Percentiles rank a stretch among this genome's conserved stretches.
These are phyloP conservation scores for Tonatia bakeri DNA, from an alignment of 2,113 vertebrate genomes.

Conservation along the genomic window DNA sequence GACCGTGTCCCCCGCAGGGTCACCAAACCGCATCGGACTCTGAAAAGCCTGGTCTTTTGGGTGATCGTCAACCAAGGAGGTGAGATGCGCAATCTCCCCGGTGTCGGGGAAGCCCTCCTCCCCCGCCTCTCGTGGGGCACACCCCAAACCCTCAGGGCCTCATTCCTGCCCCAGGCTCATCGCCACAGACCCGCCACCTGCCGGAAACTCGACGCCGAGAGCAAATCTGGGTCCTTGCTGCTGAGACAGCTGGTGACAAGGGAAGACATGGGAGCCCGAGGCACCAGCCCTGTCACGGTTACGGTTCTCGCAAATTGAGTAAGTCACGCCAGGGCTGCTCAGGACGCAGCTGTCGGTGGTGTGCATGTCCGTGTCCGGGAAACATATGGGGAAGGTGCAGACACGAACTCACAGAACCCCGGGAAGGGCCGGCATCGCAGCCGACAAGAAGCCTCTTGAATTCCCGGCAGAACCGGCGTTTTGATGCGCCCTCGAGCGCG, in stretches of 20 bases:
- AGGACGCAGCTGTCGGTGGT: background rate
- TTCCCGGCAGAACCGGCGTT: fast-evolving
- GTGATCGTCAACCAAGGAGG: background rate
- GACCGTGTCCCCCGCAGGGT: fast-evolving
- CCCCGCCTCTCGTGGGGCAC: background rate
- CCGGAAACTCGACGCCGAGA: background rate
- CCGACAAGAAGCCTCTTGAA: background rate
- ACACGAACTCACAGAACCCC: fast-evolving
- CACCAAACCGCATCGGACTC: fast-evolving
- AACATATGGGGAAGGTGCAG: background rate
- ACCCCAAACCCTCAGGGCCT: background rate
- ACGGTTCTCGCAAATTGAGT: background rate
- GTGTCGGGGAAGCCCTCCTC: too few species aligned
- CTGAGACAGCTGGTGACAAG: fast-evolving
- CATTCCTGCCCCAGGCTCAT: background rate
- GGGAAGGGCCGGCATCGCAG: background rate
- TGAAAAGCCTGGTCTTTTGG: background rate
- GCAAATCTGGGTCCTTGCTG: background rate
- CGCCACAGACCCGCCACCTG: fast-evolving
- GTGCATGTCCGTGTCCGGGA: background rate
- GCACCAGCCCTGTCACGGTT: background rate
- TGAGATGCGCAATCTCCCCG: background rate
- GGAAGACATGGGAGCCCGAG: fast-evolving
- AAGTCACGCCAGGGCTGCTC: background rate
- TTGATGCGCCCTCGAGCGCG: fast-evolving